Conservation (phyloP, 2,888 invertebrate species). For the Xylota sylvarum region DNA sequence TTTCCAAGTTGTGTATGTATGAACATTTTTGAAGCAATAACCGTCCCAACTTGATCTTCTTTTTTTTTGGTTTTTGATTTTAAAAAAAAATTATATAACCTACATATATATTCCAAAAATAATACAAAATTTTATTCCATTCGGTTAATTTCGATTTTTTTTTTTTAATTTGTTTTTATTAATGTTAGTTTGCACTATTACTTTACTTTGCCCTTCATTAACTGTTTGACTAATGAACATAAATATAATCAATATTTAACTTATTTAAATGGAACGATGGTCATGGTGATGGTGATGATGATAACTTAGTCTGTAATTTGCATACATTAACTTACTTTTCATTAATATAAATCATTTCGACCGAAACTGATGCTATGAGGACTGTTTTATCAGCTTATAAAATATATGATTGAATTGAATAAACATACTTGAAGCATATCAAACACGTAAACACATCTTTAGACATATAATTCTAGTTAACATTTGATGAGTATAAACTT, state of each 20-base stretch:
- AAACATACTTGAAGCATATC: conserved; percentile 18
- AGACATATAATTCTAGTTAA: neutral
- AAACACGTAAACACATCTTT: conserved; percentile 21
- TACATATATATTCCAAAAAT: conserved; percentile 22
- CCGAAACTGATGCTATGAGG: conserved; percentile 38
- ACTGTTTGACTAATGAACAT: conserved; percentile 66
- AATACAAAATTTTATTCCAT: conserved; percentile 29
- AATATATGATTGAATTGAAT: neutral
- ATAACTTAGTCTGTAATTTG: conserved; percentile 62
- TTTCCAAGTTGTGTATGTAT: conserved; percentile 71
- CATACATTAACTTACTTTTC: conserved; percentile 54
- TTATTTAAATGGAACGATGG: conserved; percentile 67
- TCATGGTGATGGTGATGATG: conserved; percentile 68
- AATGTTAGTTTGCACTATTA: conserved; percentile 75
- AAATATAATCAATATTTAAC: conserved; percentile 41
- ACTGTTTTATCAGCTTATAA: conserved; percentile 31
- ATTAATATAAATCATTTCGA: conserved; percentile 56
- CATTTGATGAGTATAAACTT: neutral
- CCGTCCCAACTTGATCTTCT: conserved; percentile 20
- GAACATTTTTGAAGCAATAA: conserved; percentile 35
- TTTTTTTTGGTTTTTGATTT: neutral
- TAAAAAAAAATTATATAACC: neutral
- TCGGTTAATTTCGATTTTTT: conserved; percentile 53
- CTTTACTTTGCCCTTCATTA: conserved; percentile 70
- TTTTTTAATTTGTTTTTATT: conserved; percentile 30